phyloP scores from a whole-genome alignment of 2,113 vertebrate species.

The Mormyrus lacerda region DNA sequence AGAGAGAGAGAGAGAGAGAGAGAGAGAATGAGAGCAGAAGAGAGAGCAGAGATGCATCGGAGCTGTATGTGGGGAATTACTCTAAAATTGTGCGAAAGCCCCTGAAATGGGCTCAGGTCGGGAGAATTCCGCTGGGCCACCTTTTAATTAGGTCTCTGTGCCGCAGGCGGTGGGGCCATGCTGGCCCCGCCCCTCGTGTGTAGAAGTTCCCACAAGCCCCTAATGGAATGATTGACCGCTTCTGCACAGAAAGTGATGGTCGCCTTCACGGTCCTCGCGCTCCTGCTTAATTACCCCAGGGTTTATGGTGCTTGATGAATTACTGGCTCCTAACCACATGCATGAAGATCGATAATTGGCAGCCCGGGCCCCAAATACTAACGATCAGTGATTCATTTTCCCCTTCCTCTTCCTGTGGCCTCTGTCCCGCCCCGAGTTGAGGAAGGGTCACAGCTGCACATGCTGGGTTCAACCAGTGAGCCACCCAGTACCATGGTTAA shows the following conservation, averaged over 20 bases:
- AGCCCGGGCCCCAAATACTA: slow-evolving; percentile 47
- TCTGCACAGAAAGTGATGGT: slow-evolving; percentile 52
- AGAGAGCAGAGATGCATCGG: slow-evolving; percentile 40
- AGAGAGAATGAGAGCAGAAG: neutral
- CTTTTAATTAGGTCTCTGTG: slow-evolving; percentile 65
- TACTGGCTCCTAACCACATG: slow-evolving; percentile 41
- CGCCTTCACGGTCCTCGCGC: slow-evolving; percentile 52
- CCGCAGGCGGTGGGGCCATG: slow-evolving; percentile 50
- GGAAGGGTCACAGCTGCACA: slow-evolving; percentile 27
- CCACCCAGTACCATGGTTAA: neutral
- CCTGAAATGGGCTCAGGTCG: slow-evolving; percentile 44
- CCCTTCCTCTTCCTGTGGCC: neutral
- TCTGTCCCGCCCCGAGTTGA: slow-evolving; percentile 15
- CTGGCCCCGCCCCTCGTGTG: slow-evolving; percentile 44
- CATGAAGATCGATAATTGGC: slow-evolving; percentile 60
- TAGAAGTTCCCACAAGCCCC: slow-evolving; percentile 48
- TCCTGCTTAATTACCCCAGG: slow-evolving; percentile 59
- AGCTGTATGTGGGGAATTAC: slow-evolving; percentile 25
- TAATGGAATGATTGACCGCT: slow-evolving; percentile 61
- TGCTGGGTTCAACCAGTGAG: neutral
- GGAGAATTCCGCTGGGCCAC: slow-evolving; percentile 60
- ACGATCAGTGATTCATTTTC: slow-evolving; percentile 25
- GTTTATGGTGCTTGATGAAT: slow-evolving; percentile 58
- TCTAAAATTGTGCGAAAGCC: slow-evolving; percentile 31
- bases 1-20: slow-evolving; percentile 18